Percentiles rank a stretch among this genome's conserved stretches.
phyloP scores from a whole-genome alignment of 2,888 invertebrate species.

The Prostheceraeus crozeri region DNA sequence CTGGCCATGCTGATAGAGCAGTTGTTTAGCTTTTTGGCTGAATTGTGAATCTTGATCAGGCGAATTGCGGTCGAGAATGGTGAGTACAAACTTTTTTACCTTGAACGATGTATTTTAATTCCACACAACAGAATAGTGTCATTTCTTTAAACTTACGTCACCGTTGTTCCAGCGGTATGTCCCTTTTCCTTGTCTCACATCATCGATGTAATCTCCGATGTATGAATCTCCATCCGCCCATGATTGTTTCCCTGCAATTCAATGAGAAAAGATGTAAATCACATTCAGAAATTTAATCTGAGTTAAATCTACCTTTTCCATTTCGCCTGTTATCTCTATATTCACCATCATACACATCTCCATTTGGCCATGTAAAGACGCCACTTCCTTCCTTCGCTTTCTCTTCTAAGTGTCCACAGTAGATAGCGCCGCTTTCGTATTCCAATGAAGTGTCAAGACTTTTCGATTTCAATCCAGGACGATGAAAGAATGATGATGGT shows the following conservation, averaged over 20 bases:
- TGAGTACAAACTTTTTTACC: no score
- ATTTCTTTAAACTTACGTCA: slow-evolving; percentile 45
- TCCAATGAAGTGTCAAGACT: slow-evolving; percentile 27
- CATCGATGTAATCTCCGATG: slow-evolving; percentile 50
- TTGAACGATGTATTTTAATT: no score
- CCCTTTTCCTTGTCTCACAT: slow-evolving; percentile 52
- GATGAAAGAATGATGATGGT: no score
- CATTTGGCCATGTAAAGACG: slow-evolving; percentile 54
- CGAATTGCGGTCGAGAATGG: no score
- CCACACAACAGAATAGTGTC: no score
- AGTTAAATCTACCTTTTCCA: slow-evolving; percentile 47
- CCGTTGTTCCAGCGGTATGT: slow-evolving; percentile 50
- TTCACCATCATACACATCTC: slow-evolving; percentile 53
- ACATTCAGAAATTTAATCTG: neutral
- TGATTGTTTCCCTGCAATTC: slow-evolving; percentile 47
- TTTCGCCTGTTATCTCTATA: slow-evolving; percentile 49
- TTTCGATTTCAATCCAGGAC: no score
- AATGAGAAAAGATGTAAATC: neutral
- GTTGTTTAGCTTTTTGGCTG: no score
- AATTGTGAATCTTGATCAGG: no score
- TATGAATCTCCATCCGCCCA: slow-evolving; percentile 54
- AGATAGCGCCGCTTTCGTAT: slow-evolving; percentile 50
- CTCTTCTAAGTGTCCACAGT: slow-evolving; percentile 46
- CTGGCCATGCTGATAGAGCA: no score
- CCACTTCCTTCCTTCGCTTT: slow-evolving; percentile 49